These are phyloP conservation scores for Xanthorhoe designata DNA, from an alignment of 2,888 invertebrate genomes.

Conservation along the genomic window DNA sequence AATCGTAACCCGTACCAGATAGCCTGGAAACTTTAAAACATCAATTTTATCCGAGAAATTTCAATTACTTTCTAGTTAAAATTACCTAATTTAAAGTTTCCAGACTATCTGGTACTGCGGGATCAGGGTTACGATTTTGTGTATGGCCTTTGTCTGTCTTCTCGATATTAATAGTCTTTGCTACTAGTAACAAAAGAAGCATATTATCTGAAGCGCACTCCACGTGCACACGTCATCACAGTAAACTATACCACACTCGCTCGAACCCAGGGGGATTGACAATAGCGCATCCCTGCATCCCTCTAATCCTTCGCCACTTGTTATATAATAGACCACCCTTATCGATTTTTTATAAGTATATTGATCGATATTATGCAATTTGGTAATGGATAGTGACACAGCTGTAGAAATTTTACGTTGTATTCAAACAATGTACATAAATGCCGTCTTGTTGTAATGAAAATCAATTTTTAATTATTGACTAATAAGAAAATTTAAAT, in stretches of 20 bases:
- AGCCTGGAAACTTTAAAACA: too few relatives aligned
- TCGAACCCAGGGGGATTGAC: slow-evolving; percentile 40
- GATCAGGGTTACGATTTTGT: too few relatives aligned
- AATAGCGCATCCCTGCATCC: slow-evolving; percentile 51
- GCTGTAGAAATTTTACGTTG: not conserved
- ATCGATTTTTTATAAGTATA: slow-evolving; percentile 24
- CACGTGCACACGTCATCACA: slow-evolving; percentile 11
- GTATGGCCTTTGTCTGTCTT: too few relatives aligned
- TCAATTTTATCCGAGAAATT: too few relatives aligned
- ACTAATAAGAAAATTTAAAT: too few relatives aligned
- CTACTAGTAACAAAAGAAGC: not conserved
- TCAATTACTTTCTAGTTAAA: too few relatives aligned
- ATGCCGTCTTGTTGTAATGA: too few relatives aligned
- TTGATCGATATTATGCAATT: slow-evolving; percentile 25
- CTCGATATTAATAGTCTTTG: too few relatives aligned
- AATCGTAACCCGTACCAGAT: too few relatives aligned
- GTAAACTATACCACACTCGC: slow-evolving; percentile 7
- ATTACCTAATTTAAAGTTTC: too few relatives aligned
- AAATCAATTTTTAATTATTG: too few relatives aligned
- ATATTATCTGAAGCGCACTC: slow-evolving; percentile 14
- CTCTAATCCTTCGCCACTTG: slow-evolving; percentile 40
- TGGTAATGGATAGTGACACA: slow-evolving; percentile 25
- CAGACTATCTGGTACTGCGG: too few relatives aligned
- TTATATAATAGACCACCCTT: slow-evolving; percentile 44
- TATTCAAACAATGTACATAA: not conserved